phyloP scores from a whole-genome alignment of 2,888 invertebrate genomes.

The Eupithecia subfuscata region DNA sequence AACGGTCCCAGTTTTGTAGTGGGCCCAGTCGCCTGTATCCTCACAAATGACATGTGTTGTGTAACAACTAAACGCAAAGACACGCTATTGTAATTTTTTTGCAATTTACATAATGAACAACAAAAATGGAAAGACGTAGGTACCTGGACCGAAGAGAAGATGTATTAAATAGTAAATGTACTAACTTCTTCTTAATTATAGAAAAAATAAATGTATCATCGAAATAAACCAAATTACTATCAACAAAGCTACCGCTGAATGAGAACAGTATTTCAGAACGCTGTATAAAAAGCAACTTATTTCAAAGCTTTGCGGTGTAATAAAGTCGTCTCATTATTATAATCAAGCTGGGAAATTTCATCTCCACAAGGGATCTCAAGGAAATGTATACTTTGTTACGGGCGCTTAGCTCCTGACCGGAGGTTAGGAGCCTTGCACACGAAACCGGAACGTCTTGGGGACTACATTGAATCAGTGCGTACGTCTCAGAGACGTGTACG shows the following conservation, averaged over 20 bases:
- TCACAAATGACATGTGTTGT: no score
- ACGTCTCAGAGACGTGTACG: background rate
- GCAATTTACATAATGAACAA: no score
- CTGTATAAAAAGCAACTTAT: constrained; percentile 32
- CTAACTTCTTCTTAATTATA: no score
- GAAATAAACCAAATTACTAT: constrained; percentile 25
- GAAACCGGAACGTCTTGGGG: background rate
- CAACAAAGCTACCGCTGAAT: constrained; percentile 24
- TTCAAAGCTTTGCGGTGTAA: constrained; percentile 34
- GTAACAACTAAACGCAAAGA: no score
- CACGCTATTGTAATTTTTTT: no score
- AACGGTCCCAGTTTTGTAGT: no score
- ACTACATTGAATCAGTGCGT: background rate
- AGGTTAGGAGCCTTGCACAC: constrained; percentile 11
- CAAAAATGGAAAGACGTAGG: no score
- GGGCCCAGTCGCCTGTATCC: no score
- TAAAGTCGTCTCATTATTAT: constrained; percentile 42
- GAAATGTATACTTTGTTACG: constrained; percentile 33
- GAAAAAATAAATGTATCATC: background rate
- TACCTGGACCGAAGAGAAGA: no score
- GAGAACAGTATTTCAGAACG: constrained; percentile 35
- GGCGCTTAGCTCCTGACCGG: constrained; percentile 32
- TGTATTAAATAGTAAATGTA: no score
- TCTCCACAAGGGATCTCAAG: constrained; percentile 29
- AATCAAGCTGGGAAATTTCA: constrained; percentile 40